Conservation (phyloP, 37 sponge, comb jelly and placozoan species). For the Chondrosia reniformis region DNA sequence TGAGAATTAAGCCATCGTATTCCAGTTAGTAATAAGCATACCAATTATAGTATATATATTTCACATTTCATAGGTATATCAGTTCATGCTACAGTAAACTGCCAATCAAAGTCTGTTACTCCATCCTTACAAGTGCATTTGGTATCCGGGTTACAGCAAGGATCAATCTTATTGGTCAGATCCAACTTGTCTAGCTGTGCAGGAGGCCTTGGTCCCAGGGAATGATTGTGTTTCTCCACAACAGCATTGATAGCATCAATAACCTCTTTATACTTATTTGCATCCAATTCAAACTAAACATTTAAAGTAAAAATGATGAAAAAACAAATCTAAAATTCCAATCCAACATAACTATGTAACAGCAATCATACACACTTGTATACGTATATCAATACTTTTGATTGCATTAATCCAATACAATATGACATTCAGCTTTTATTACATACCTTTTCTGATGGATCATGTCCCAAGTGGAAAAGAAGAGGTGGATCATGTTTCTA, state of each 20-base stretch:
- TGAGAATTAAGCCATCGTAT: too few species aligned
- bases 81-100: too few species aligned
- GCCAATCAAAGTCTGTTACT: not conserved
- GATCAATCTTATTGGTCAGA: slow-evolving; percentile 22
- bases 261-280: slow-evolving; percentile 19
- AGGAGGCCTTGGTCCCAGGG: slow-evolving; percentile 16
- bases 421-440: not conserved
- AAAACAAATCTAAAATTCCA: not conserved
- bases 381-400: not conserved
- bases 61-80: not conserved
- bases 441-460: slow-evolving; percentile 32
- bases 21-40: too few species aligned
- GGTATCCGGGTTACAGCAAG: slow-evolving; percentile 34
- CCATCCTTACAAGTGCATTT: slow-evolving; percentile 21
- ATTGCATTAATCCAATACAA: too few species aligned
- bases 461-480: slow-evolving; percentile 29
- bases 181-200: slow-evolving; percentile 30
- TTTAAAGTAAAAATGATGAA: not conserved
- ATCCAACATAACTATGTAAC: not conserved
- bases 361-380: slow-evolving; percentile 2
- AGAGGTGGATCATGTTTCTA: slow-evolving; percentile 39
- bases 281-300: slow-evolving; percentile 16
- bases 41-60: not conserved
- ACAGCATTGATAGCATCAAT: slow-evolving; percentile 1
- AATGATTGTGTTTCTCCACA: slow-evolving; percentile 16